Percentiles rank a stretch among this genome's conserved stretches.
These are phyloP conservation scores for Metridium senile DNA, from an alignment of 92 coral and sea anemone genomes.

Conservation along the genomic window DNA sequence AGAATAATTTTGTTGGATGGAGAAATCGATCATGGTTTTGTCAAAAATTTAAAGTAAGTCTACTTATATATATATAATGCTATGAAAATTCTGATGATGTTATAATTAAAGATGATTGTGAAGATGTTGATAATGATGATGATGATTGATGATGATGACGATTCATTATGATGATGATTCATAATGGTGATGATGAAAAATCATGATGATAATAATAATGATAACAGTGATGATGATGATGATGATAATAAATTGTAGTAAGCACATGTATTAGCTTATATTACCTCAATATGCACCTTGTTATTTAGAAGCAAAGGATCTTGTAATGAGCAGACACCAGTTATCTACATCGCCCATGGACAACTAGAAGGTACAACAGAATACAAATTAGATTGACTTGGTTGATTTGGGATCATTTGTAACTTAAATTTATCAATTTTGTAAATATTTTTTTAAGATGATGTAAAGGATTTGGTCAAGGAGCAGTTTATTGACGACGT, in stretches of 20 bases:
- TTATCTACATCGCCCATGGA: constrained; percentile 21
- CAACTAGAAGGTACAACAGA: constrained; percentile 23
- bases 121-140: constrained; percentile 1
- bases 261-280: neutral
- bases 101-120: neutral
- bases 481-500: constrained; percentile 82
- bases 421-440: no score
- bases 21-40: constrained; percentile 17
- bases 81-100: no score
- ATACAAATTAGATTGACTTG: no score
- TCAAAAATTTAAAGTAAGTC: constrained; percentile 34
- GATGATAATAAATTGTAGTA: neutral
- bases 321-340: constrained; percentile 42
- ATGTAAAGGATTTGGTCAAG: constrained; percentile 60
- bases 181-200: neutral
- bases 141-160: neutral
- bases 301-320: constrained; percentile 29
- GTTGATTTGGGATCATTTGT: no score
- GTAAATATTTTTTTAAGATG: constrained; percentile 20
- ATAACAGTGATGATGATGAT: neutral
- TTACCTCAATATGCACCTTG: neutral
- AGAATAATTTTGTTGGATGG: constrained; percentile 32
- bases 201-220: neutral
- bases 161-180: no score
- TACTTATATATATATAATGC: no score